Conservation (phyloP, 2,888 invertebrate species). For the Therioaphis trifolii region DNA sequence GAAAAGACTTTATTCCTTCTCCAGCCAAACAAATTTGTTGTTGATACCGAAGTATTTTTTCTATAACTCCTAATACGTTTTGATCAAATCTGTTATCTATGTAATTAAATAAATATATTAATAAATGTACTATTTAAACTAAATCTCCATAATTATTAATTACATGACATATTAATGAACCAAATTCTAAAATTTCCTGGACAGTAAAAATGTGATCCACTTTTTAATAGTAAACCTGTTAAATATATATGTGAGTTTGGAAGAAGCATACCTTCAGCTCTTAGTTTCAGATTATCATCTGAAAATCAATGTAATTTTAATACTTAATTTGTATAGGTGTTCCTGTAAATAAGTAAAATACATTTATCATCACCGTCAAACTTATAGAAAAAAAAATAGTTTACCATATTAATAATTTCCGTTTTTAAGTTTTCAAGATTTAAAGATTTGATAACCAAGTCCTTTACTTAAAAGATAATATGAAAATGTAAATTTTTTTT, state of each 20-base stretch:
- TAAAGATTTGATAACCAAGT: too few relatives aligned
- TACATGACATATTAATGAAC: constrained; percentile 58
- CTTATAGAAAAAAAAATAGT: too few relatives aligned
- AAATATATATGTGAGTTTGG: constrained; percentile 41
- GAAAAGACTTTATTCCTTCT: constrained; percentile 39
- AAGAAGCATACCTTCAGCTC: constrained; percentile 1
- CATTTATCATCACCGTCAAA: too few relatives aligned
- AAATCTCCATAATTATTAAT: not conserved
- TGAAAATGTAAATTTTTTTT: too few relatives aligned
- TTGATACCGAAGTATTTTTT: constrained; percentile 48
- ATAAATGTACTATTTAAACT: not conserved
- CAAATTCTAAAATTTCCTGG: constrained; percentile 57
- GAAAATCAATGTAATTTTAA: constrained; percentile 25
- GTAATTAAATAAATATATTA: constrained; percentile 1
- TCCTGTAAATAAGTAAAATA: too few relatives aligned
- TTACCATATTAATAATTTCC: too few relatives aligned
- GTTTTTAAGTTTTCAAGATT: too few relatives aligned
- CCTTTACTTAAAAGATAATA: too few relatives aligned
- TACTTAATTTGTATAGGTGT: not conserved
- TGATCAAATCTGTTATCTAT: constrained; percentile 56
- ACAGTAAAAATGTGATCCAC: constrained; percentile 15
- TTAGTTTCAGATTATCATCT: constrained; percentile 7
- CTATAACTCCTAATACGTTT: constrained; percentile 47
- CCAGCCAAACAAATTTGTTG: constrained; percentile 33
- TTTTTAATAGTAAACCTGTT: constrained; percentile 22